Base-by-base conservation (phyloP, 2,797 vertebrate species). In the Nasua narica region DNA sequence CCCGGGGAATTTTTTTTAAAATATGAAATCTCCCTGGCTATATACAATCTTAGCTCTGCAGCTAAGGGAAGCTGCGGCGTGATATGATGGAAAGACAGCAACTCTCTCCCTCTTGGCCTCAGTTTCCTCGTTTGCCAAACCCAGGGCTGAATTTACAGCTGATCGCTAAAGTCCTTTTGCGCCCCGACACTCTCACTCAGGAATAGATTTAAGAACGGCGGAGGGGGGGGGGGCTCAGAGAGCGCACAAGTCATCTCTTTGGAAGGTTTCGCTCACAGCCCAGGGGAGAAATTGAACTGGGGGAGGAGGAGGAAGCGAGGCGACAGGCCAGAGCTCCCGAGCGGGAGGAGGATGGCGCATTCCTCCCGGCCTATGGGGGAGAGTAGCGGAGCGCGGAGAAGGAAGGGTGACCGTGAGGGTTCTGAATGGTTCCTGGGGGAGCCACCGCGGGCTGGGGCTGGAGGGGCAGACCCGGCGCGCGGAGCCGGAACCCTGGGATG, bases 171-270 rank as follows among this genome's bases (percentile, higher is more conserved):
- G 52, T 58, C 62, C 70, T 83, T 56, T 74, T 52, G 76, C 46
- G 52, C 35, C 40, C 78, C 7, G 76, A 37, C 62, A 21, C 4
- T 50, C 32, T 27, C 19, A 7, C 11, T 35, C 1, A 35, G 2
- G 29, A 60, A n/a, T 0, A 2, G n/a, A 5, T 40, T 16, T 13
- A 16, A 19, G n/a, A 54, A 48, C 67, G 2, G 27, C n/a, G n/a
- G n/a, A n/a, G n/a, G n/a, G n/a, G n/a, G n/a, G n/a, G n/a, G 7
- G 72, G 65, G 50, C 23, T 52, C 65, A 0, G 65, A 19, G 56
- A 32, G 79, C 25, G 16, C 70, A 11, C 69, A 12, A 4, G 0
- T 67, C 37, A 0, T 13, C 16, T 58, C 74, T n/a, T 37, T 13
- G 4, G 9, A 15, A 62, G 8, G 40, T 25, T 35, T 56, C 23